Conservation (phyloP, 2,888 invertebrate species). For the Drosophila borborema region DNA sequence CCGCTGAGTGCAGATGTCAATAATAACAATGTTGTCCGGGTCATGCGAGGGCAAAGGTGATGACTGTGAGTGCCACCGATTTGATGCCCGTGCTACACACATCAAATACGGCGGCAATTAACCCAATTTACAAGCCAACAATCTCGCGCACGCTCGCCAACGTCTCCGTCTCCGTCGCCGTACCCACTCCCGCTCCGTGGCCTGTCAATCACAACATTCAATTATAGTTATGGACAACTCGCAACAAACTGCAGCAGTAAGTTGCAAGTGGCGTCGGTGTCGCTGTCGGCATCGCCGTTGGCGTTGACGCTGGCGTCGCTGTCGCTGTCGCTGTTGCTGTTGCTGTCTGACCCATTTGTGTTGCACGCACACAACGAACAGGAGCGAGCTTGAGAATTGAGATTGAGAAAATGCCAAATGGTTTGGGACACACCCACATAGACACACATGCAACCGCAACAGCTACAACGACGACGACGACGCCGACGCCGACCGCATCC, state of each 20-base stretch:
- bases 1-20: constrained; percentile 22
- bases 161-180: not conserved
- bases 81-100: constrained; percentile 29
- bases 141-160: constrained; percentile 8
- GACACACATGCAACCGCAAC: constrained; percentile 47
- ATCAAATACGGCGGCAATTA: constrained; percentile 54
- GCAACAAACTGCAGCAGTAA: constrained; percentile 45
- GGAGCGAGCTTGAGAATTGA: constrained; percentile 4
- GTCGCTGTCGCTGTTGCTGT: constrained; percentile 4
- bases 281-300: not conserved
- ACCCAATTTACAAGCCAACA: constrained; percentile 60
- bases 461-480: not conserved
- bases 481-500: constrained; percentile 49
- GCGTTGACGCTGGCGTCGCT: constrained; percentile 14
- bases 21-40: constrained; percentile 43
- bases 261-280: constrained; percentile 19
- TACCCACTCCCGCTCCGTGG: not conserved
- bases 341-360: constrained; percentile 63
- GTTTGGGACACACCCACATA: constrained; percentile 24
- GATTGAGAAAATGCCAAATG: not conserved
- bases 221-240: constrained; percentile 55
- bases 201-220: constrained; percentile 67
- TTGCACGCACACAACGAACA: constrained; percentile 39
- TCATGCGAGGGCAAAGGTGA: constrained; percentile 33
- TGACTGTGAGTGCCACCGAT: constrained; percentile 29